These are phyloP conservation scores for Delphinus delphis DNA, from an alignment of 2,113 vertebrate species.

Conservation along the genomic window DNA sequence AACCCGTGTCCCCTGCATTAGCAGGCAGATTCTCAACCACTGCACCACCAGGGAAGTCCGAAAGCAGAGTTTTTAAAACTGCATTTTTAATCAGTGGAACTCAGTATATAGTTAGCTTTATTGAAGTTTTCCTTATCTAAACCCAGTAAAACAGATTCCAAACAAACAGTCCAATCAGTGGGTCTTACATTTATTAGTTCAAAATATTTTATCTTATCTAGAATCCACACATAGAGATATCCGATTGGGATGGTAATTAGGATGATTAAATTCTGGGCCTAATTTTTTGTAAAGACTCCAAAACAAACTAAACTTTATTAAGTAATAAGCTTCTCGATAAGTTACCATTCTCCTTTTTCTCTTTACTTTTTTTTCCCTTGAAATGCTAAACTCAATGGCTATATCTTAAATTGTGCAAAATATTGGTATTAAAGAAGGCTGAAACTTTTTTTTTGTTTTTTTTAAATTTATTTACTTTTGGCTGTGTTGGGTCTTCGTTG, in stretches of 20 bases:
- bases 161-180: constrained; percentile 79
- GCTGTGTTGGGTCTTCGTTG: too few relatives aligned
- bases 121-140: constrained; percentile 76
- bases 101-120: constrained; percentile 73
- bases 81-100: constrained; percentile 84
- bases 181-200: constrained; percentile 73
- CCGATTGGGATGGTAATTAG: constrained; percentile 79
- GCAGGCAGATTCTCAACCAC: too few relatives aligned
- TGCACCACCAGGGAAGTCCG: not conserved
- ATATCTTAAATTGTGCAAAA: constrained; percentile 83
- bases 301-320: constrained; percentile 69
- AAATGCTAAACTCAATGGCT: constrained; percentile 73
- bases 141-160: constrained; percentile 76
- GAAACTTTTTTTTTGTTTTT: constrained; percentile 63
- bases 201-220: constrained; percentile 69
- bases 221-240: constrained; percentile 68
- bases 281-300: constrained; percentile 58
- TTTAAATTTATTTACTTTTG: too few relatives aligned
- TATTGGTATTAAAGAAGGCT: constrained; percentile 73
- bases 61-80: constrained; percentile 80
- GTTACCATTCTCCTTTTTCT: constrained; percentile 50
- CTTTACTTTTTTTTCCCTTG: constrained; percentile 67
- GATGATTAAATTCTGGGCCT: constrained; percentile 74
- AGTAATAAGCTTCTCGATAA: constrained; percentile 70
- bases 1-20: too few relatives aligned